Evolutionary conservation across 2,888 invertebrate genomes (phyloP).

Genomic region (Metopia argyrocephala): DNA sequence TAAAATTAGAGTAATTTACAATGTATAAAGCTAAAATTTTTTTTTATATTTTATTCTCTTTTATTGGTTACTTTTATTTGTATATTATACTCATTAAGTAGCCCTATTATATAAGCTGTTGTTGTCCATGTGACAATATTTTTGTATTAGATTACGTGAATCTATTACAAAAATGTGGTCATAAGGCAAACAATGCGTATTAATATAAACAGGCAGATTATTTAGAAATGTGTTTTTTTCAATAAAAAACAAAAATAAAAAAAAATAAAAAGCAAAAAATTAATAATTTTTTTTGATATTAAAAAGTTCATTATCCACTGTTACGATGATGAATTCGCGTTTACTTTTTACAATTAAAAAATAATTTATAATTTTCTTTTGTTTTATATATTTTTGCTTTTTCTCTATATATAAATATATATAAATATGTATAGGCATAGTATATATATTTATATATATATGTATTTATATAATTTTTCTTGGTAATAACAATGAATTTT

Average conservation of each 20-base stretch:
- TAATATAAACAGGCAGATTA: too few relatives aligned
- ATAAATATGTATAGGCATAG: constrained; percentile 3
- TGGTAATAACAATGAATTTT: constrained; percentile 24
- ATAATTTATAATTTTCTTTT: too few relatives aligned
- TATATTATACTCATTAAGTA: too few relatives aligned
- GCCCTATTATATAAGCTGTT: too few relatives aligned
- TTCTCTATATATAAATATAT: constrained; percentile 52
- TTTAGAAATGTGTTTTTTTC: constrained; percentile 55
- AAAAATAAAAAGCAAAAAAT: constrained; percentile 59
- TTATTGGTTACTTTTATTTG: constrained; percentile 13
- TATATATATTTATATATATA: not conserved
- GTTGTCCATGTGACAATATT: too few relatives aligned
- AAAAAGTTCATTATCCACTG: constrained; percentile 19
- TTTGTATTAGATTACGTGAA: too few relatives aligned
- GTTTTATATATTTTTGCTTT: constrained; percentile 60
- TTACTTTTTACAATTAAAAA: constrained; percentile 45
- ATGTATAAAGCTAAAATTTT: constrained; percentile 73
- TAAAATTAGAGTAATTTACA: constrained; percentile 69
- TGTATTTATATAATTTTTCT: not conserved
- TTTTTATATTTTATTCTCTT: constrained; percentile 59
- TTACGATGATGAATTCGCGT: constrained; percentile 57
- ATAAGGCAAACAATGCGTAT: too few relatives aligned
- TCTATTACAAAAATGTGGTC: too few relatives aligned
- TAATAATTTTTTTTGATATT: constrained; percentile 59
- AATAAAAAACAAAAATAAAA: too few relatives aligned